Percentiles rank a stretch among this genome's conserved stretches.
Evolutionary conservation across 2,888 invertebrate genomes (phyloP).

Genomic region (Hemicrepidius hirtus): DNA sequence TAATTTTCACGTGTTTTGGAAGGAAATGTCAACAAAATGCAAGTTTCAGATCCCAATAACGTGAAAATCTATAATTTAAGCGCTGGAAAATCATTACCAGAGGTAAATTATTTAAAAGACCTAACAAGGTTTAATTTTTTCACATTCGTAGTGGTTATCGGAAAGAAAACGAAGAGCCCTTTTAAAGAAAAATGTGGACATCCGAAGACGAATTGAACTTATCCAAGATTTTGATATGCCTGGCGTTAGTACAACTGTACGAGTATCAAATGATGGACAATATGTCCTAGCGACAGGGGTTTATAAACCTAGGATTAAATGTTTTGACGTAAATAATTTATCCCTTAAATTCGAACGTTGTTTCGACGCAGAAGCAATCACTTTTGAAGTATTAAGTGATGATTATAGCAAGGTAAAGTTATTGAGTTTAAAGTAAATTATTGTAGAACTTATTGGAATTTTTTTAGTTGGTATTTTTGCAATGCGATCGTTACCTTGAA

Average conservation of each 20-base stretch:
- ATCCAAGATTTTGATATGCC: slow-evolving; percentile 99
- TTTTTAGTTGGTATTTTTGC: slow-evolving; percentile 89
- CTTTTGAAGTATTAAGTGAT: slow-evolving; percentile 93
- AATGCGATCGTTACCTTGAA: slow-evolving; percentile 94
- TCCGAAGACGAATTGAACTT: slow-evolving; percentile 93
- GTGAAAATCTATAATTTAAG: slow-evolving; percentile 98
- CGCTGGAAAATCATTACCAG: slow-evolving; percentile 96
- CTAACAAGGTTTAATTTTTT: slow-evolving; percentile 35
- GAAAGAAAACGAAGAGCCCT: slow-evolving; percentile 88
- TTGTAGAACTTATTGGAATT: too few relatives aligned
- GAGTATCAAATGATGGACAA: slow-evolving; percentile 92
- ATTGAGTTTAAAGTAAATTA: slow-evolving; percentile 8
- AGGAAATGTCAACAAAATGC: slow-evolving; percentile 77
- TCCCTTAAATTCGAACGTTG: slow-evolving; percentile 98
- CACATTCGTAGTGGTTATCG: slow-evolving; percentile 84
- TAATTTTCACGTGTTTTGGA: not conserved
- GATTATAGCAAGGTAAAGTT: slow-evolving; percentile 92
- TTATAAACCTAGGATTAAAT: slow-evolving; percentile 97
- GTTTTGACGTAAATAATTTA: slow-evolving; percentile 96
- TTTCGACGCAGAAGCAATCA: slow-evolving; percentile 97
- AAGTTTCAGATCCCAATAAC: slow-evolving; percentile 94
- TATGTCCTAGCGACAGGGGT: slow-evolving; percentile 94
- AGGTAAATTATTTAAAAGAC: slow-evolving; percentile 78
- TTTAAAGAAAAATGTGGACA: slow-evolving; percentile 91
- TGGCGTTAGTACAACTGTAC: slow-evolving; percentile 88